Conservation (phyloP, 2,113 vertebrate genomes). For the Dendropsophus ebraccatus region DNA sequence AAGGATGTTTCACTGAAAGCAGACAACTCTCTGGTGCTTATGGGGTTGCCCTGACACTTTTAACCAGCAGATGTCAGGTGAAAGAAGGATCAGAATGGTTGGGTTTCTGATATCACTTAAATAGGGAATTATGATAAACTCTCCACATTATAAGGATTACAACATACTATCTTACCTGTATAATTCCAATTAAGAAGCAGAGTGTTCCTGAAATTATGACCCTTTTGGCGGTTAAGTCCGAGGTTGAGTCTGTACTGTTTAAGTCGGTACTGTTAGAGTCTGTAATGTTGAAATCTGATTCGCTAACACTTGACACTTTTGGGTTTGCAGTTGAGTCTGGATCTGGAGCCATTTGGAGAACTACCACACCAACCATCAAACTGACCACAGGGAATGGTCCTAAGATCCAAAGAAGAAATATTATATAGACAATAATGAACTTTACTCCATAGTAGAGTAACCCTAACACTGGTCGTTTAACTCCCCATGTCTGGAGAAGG, state of each 20-base stretch:
- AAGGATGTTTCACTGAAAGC: too few species aligned
- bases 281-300: slow-evolving; percentile 69
- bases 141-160: neutral
- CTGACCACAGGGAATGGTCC: slow-evolving; percentile 86
- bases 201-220: slow-evolving; percentile 78
- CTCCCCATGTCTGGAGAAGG: too few species aligned
- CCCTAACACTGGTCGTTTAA: too few species aligned
- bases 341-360: slow-evolving; percentile 78
- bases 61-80: too few species aligned
- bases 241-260: slow-evolving; percentile 61
- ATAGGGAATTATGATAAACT: neutral
- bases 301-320: slow-evolving; percentile 71
- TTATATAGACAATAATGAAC: neutral
- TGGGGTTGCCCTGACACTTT: too few species aligned
- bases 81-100: too few species aligned
- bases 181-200: slow-evolving; percentile 82
- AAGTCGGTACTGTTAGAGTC: slow-evolving; percentile 70
- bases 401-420: slow-evolving; percentile 60
- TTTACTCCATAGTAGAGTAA: too few species aligned
- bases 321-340: slow-evolving; percentile 70
- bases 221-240: slow-evolving; percentile 76
- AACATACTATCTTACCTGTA: slow-evolving; percentile 76
- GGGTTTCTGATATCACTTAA: too few species aligned
- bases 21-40: too few species aligned
- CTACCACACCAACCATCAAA: slow-evolving; percentile 85